These are phyloP conservation scores for Dynastes grantii DNA, from an alignment of 2,888 invertebrate species.

Conservation along the genomic window DNA sequence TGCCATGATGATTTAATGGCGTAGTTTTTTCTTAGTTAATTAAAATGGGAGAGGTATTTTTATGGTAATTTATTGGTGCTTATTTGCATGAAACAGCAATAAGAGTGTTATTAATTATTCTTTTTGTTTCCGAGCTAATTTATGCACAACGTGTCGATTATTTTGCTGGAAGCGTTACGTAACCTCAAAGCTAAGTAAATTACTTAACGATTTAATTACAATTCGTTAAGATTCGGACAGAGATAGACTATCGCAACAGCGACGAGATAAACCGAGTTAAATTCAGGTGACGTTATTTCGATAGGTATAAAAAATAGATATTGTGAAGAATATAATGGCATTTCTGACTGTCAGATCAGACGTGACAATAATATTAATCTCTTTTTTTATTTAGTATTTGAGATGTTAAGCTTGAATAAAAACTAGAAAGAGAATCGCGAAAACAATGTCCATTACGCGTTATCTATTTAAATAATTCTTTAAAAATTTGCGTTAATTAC, in stretches of 20 bases:
- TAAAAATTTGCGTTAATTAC: conserved; percentile 28
- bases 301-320: conserved; percentile 19
- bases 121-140: conserved; percentile 46
- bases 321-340: conserved; percentile 36
- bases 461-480: conserved; percentile 16
- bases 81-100: conserved; percentile 46
- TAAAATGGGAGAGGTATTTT: conserved; percentile 48
- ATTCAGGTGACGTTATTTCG: conserved; percentile 12
- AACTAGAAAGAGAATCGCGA: conserved; percentile 1
- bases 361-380: conserved; percentile 28
- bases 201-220: conserved; percentile 52
- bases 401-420: conserved; percentile 4
- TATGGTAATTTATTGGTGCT: conserved; percentile 41
- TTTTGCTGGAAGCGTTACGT: conserved; percentile 36
- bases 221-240: conserved; percentile 41
- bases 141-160: conserved; percentile 41
- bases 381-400: conserved; percentile 11
- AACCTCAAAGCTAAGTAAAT: conserved; percentile 48
- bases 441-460: conserved; percentile 15
- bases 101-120: conserved; percentile 47
- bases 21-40: conserved; percentile 39
- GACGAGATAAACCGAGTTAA: conserved; percentile 9
- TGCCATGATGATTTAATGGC: conserved; percentile 28
- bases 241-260: conserved; percentile 1
- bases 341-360: conserved; percentile 24